Evolutionary conservation across 2,113 vertebrate species (phyloP).

Genomic region (Sporophila hypoxantha): DNA sequence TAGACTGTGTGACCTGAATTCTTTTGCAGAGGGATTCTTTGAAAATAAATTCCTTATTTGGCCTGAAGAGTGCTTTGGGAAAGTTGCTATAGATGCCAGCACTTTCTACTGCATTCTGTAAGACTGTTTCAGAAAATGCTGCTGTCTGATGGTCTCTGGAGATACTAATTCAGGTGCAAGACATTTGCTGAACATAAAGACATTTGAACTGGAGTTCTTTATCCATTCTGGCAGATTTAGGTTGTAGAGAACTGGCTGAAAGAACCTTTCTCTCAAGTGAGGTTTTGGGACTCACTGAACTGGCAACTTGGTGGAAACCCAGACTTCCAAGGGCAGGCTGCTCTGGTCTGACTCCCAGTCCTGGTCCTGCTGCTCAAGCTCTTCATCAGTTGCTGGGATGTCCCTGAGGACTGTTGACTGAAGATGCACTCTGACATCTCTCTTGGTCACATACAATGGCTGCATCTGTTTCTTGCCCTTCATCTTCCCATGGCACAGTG

Average conservation of each 20-base stretch:
- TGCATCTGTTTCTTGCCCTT: not conserved
- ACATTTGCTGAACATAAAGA: not conserved
- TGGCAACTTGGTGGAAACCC: not conserved
- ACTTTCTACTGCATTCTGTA: not conserved
- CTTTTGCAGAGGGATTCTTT: slow-evolving; percentile 8
- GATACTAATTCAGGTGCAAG: not conserved
- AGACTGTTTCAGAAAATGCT: not conserved
- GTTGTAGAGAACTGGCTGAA: not conserved
- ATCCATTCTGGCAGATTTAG: not conserved
- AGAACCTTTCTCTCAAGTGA: not conserved
- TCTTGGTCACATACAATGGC: not conserved
- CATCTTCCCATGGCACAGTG: not conserved
- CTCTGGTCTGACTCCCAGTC: not conserved
- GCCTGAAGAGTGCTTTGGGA: not conserved
- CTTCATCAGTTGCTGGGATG: not conserved
- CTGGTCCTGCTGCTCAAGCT: not conserved
- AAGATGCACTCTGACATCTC: not conserved
- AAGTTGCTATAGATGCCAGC: not conserved
- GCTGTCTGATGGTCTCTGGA: not conserved
- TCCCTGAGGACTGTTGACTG: not conserved
- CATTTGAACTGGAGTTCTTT: not conserved
- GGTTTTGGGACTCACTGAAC: not conserved
- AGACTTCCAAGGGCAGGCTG: not conserved
- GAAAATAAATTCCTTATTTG: slow-evolving; percentile 49
- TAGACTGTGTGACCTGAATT: slow-evolving; percentile 23